Conservation (phyloP, 2,113 vertebrate species). For the Ascaphus truei region DNA sequence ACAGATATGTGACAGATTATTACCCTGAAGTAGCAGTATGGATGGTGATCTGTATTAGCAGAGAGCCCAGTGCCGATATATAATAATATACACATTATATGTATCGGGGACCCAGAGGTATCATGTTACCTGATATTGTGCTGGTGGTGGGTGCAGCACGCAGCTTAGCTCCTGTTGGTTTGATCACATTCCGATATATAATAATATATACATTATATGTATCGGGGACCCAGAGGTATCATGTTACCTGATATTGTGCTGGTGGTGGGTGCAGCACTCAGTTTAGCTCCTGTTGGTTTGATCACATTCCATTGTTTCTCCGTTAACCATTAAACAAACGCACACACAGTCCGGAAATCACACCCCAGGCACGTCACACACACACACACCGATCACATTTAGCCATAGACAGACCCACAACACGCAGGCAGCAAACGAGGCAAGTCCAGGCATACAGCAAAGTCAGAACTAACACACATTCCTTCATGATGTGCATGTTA, state of each 20-base stretch:
- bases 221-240: neutral
- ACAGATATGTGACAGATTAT: too few relatives aligned
- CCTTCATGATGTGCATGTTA: neutral
- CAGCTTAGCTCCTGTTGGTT: too few relatives aligned
- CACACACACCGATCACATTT: neutral
- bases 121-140: neutral
- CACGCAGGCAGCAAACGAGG: neutral
- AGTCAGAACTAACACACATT: constrained; percentile 3
- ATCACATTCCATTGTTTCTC: neutral
- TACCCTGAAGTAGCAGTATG: too few relatives aligned
- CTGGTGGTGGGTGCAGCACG: neutral
- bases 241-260: neutral
- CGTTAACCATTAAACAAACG: constrained; percentile 11
- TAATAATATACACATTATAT: too few relatives aligned
- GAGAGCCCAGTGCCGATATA: too few relatives aligned
- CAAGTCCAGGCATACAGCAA: constrained; percentile 13
- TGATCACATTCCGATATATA: neutral
- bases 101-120: neutral
- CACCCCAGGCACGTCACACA: constrained; percentile 21
- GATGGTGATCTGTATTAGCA: too few relatives aligned
- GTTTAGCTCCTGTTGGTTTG: neutral
- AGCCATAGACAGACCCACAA: neutral
- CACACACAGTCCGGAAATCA: constrained; percentile 1
- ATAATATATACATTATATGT: too few relatives aligned
- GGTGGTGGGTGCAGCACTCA: neutral